These are phyloP conservation scores for Sardina pilchardus DNA, from an alignment of 2,113 vertebrate genomes.

Conservation along the genomic window DNA sequence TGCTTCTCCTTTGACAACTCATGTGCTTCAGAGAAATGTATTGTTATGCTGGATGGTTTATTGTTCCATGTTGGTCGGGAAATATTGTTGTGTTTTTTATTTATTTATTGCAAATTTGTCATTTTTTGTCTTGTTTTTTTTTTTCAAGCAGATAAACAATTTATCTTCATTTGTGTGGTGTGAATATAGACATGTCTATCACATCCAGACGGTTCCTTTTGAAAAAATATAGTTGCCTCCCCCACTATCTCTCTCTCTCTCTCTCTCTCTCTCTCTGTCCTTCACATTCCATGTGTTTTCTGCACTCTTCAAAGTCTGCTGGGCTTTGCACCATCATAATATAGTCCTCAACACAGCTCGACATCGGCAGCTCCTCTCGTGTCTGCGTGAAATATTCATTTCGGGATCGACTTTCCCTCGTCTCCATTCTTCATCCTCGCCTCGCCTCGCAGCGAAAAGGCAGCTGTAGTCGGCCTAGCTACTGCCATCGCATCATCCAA, in stretches of 20 bases:
- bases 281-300: neutral
- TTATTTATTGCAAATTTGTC: neutral
- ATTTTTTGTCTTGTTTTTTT: no score
- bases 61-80: neutral
- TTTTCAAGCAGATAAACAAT: no score
- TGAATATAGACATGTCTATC: no score
- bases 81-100: no score
- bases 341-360: conserved; percentile 1
- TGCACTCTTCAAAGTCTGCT: neutral
- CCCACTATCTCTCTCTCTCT: no score
- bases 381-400: conserved; percentile 4
- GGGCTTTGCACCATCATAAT: conserved; percentile 3
- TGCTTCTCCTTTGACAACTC: neutral
- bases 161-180: no score
- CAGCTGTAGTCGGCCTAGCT: neutral
- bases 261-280: neutral
- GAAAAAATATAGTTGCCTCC: neutral
- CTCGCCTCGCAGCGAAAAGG: neutral
- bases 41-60: neutral
- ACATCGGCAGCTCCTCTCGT: neutral
- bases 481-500: neutral
- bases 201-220: neutral
- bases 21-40: neutral
- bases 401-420: neutral
- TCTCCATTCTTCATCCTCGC: neutral